Conservation (phyloP, 2,888 invertebrate genomes). For the Theretra japonica region DNA sequence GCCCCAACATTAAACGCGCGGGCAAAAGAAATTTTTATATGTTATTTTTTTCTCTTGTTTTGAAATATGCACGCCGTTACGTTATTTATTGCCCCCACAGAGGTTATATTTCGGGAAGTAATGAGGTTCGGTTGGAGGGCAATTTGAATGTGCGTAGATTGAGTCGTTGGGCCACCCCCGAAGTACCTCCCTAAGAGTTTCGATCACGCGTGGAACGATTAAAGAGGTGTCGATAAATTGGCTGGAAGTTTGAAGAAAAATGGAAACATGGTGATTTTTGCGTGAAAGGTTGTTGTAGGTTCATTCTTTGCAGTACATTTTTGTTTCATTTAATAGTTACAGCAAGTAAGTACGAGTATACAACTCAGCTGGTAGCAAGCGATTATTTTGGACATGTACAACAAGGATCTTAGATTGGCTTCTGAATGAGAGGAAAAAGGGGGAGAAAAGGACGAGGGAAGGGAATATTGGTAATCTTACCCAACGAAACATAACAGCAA, state of each 20-base stretch:
- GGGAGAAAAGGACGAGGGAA: too few relatives aligned
- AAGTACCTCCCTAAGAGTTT: conserved; percentile 35
- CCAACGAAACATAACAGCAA: too few relatives aligned
- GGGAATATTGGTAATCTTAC: too few relatives aligned
- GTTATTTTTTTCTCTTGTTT: conserved; percentile 82
- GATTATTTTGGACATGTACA: too few relatives aligned
- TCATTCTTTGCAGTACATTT: too few relatives aligned
- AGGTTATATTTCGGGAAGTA: conserved; percentile 84
- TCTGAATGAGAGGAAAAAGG: too few relatives aligned
- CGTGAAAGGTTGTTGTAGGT: too few relatives aligned
- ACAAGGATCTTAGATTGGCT: too few relatives aligned
- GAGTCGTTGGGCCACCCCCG: conserved; percentile 64
- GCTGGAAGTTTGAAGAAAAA: neutral
- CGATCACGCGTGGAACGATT: conserved; percentile 53
- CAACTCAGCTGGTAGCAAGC: too few relatives aligned
- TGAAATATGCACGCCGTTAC: conserved; percentile 84
- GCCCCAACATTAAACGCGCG: conserved; percentile 75
- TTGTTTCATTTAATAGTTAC: too few relatives aligned
- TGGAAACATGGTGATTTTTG: too few relatives aligned
- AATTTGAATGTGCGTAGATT: conserved; percentile 83
- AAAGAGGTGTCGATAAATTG: conserved; percentile 44
- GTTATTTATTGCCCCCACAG: conserved; percentile 83
- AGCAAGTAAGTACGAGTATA: too few relatives aligned
- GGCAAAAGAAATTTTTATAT: conserved; percentile 82
- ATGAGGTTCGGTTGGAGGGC: conserved; percentile 84